Evolutionary conservation across 2,888 invertebrate genomes (phyloP).

Genomic region (Drosophila birchii): DNA sequence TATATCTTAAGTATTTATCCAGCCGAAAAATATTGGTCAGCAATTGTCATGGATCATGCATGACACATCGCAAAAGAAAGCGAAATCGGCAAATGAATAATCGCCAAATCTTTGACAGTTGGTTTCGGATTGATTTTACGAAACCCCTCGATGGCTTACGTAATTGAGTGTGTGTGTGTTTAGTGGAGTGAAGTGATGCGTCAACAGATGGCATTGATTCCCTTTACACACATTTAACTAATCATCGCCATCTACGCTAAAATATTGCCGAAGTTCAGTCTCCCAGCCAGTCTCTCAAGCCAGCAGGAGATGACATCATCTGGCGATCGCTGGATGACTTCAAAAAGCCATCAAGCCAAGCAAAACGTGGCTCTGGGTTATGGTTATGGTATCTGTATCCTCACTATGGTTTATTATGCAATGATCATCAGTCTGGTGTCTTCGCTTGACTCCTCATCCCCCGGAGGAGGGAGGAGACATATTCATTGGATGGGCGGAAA

Average conservation of each 20-base stretch:
- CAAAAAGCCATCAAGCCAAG: conserved; percentile 40
- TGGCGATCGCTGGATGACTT: conserved; percentile 30
- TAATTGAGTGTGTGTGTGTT: conserved; percentile 31
- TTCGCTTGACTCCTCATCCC: conserved; percentile 4
- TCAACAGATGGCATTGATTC: conserved; percentile 46
- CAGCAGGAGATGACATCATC: conserved; percentile 45
- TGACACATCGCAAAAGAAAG: conserved; percentile 68
- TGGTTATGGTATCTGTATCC: conserved; percentile 23
- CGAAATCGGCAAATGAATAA: conserved; percentile 54
- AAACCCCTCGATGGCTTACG: conserved; percentile 34
- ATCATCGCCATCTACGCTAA: conserved; percentile 54
- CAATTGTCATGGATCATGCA: conserved; percentile 68
- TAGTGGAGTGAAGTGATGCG: conserved; percentile 42
- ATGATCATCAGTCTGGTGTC: conserved; percentile 42
- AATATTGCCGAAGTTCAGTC: conserved; percentile 59
- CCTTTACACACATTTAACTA: conserved; percentile 47
- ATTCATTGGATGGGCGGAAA: conserved; percentile 37
- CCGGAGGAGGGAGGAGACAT: conserved; percentile 1
- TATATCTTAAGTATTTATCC: conserved; percentile 19
- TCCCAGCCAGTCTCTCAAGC: conserved; percentile 15
- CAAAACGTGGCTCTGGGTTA: conserved; percentile 31
- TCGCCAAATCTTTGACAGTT: conserved; percentile 28
- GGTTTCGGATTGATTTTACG: conserved; percentile 32
- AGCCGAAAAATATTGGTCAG: conserved; percentile 53
- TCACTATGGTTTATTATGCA: conserved; percentile 50